Evolutionary conservation across 1,140 invertebrate genomes (phyloP), one percentile per base, ranked within the genome.

Genomic region (Arctopsyche grandis): DNA sequence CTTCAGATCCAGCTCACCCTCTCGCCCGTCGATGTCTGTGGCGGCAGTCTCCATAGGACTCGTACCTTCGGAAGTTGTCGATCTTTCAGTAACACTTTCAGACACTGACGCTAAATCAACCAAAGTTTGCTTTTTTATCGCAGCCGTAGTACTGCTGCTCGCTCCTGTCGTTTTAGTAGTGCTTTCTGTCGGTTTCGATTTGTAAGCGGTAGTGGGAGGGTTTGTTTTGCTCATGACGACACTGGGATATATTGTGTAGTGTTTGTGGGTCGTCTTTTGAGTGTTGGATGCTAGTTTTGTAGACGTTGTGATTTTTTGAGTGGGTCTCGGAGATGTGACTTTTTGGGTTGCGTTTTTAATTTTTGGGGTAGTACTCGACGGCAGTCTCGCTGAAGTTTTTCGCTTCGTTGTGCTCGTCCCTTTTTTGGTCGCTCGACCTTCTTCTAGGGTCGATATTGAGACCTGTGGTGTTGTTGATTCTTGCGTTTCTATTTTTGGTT

Each of bases 1-100:
- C 77, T 86, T 85, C 73, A 89, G 84, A 43, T 87, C 87, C 73
- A 88, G 83, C 70, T 87, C 88, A 24, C 88, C 88, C 81, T 88
- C 87, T 66, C 87, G 85, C 79, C 86, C 87, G 83, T 88, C 87
- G 16, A 60, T 24, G 5, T 86, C 84, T 66, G 88, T 87, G 12
- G 82, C 80, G 14, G 83, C 80, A 75, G 83, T 84, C n/a, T 87
- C 87, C 21, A 84, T 83, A 29, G 84, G 78, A 44, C 86, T 85
- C 5, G 85, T 86, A 19, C 56, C 22, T 74, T 87, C 86, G 58
- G 83, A 44, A 9, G 85, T 83, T 10, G 83, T 83, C 3, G 85
- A 86, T 63, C 84, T 87, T 10, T 84, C 84, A 5, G 85, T 85
- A 7, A 80, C 66, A 87, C 87, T 19, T 85, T 85, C 12, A 83